Conservation (phyloP, 1,140 invertebrate genomes). For the Planococcus citri region DNA sequence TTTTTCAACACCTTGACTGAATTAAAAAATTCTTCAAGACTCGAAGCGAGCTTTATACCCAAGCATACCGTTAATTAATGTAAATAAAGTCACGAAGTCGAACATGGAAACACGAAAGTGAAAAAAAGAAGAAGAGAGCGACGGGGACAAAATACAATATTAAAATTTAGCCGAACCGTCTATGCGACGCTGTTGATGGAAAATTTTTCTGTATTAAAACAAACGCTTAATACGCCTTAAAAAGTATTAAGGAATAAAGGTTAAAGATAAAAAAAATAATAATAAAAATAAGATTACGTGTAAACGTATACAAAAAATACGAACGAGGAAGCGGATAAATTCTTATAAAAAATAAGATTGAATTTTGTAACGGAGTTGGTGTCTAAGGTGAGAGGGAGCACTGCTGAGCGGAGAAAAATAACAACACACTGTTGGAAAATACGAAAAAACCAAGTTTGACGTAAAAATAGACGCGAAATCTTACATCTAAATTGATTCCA, state of each 20-base stretch:
- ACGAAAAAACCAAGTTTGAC: neutral
- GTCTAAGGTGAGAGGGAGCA: too few relatives aligned
- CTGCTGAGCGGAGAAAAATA: neutral
- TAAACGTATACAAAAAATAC: neutral
- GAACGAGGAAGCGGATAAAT: neutral
- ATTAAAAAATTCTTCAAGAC: too few relatives aligned
- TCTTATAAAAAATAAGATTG: neutral
- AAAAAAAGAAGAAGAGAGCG: too few relatives aligned
- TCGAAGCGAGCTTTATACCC: too few relatives aligned
- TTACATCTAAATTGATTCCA: constrained; percentile 4
- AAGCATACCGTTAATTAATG: too few relatives aligned
- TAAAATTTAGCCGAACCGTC: neutral
- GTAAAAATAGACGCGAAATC: neutral
- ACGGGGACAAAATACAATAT: neutral
- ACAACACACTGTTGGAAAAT: neutral
- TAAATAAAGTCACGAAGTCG: too few relatives aligned
- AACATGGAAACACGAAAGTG: too few relatives aligned
- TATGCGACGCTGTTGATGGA: too few relatives aligned
- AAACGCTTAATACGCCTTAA: neutral
- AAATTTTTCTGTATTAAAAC: too few relatives aligned
- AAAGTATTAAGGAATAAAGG: neutral
- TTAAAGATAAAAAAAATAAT: neutral
- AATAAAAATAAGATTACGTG: neutral
- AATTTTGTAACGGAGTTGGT: neutral
- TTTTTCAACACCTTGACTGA: too few relatives aligned